Conservation (phyloP, 1,140 invertebrate genomes). For the Polypedilum vanderplanki region DNA sequence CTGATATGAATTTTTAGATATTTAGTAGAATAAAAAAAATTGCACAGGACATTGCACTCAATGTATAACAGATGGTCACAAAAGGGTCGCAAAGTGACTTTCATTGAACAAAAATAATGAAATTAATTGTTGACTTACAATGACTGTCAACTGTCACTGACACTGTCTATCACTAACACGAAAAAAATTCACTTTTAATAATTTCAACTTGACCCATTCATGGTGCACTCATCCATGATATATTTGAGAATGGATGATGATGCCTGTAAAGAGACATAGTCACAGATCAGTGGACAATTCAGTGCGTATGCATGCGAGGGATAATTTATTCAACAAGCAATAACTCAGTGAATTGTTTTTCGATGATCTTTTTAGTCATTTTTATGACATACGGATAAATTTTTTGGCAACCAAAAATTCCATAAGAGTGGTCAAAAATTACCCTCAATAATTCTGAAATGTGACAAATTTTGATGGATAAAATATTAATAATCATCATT, state of each 20-base stretch:
- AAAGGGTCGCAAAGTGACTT: neutral
- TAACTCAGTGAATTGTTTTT: neutral
- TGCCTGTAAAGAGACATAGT: neutral
- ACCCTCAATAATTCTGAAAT: neutral
- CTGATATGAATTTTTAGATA: neutral
- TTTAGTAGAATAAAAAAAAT: neutral
- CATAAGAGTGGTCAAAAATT: too few species aligned
- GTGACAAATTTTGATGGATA: neutral
- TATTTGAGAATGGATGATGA: neutral
- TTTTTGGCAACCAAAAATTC: too few species aligned
- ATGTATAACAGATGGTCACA: neutral
- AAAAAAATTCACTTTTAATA: neutral
- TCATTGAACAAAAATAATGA: constrained; percentile 1
- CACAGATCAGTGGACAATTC: neutral
- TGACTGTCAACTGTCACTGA: neutral
- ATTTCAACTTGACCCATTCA: constrained; percentile 6
- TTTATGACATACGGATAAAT: too few species aligned
- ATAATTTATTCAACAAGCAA: neutral
- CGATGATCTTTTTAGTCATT: neutral
- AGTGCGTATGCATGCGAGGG: neutral
- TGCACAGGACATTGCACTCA: constrained; percentile 16
- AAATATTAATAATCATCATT: neutral
- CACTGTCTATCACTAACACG: neutral
- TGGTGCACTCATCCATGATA: neutral
- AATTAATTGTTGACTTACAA: constrained; percentile 13